Percentiles rank a stretch among this genome's conserved stretches.
phyloP scores from a whole-genome alignment of 2,888 invertebrate species.

The Troides aeacus region DNA sequence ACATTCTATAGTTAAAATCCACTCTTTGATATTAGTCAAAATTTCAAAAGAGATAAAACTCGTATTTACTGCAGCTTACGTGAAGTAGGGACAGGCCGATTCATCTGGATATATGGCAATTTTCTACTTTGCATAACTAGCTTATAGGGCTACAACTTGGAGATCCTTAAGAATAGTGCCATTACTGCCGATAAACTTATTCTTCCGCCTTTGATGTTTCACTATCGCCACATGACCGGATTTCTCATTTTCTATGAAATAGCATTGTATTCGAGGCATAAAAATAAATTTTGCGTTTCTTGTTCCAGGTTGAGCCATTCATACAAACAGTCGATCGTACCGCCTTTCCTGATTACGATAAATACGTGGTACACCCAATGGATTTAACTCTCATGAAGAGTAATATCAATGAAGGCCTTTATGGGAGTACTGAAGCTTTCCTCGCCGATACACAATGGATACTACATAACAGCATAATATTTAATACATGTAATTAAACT shows the following conservation, averaged over 20 bases:
- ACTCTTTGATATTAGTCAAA: too few species aligned
- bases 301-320: constrained; percentile 87
- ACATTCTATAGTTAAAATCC: too few species aligned
- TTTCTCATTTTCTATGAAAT: background rate
- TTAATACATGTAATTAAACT: constrained; percentile 88
- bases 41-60: too few species aligned
- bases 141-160: too few species aligned
- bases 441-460: constrained; percentile 96
- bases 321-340: constrained; percentile 85
- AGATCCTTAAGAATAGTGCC: too few species aligned
- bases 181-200: too few species aligned
- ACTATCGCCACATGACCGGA: too few species aligned
- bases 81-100: too few species aligned
- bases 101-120: too few species aligned
- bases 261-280: background rate
- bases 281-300: background rate
- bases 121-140: too few species aligned
- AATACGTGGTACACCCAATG: constrained; percentile 93
- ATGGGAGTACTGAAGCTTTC: constrained; percentile 94
- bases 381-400: constrained; percentile 87
- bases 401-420: constrained; percentile 87
- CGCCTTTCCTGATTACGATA: constrained; percentile 87
- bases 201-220: too few species aligned
- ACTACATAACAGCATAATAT: constrained; percentile 94
- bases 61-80: too few species aligned